These are phyloP conservation scores for Lates calcarifer DNA, from an alignment of 2,113 vertebrate genomes.

Conservation along the genomic window DNA sequence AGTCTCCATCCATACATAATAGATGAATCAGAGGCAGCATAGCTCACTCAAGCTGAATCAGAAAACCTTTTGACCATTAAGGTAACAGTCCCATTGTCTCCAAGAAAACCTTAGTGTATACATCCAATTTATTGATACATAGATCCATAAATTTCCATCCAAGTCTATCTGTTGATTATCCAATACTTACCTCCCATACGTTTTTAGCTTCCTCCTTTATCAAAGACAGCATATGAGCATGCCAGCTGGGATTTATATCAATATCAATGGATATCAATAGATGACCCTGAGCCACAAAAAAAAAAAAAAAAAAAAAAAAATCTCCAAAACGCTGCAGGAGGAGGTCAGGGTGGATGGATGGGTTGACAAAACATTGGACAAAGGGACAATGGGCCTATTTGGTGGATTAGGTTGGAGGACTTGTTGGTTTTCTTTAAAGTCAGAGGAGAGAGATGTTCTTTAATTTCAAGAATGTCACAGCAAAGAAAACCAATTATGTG, in stretches of 20 bases:
- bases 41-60: slow-evolving; percentile 19
- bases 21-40: slow-evolving; percentile 29
- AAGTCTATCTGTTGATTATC: background rate
- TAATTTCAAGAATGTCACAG: slow-evolving; percentile 13
- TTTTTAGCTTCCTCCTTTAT: too few species aligned
- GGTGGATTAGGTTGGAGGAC: background rate
- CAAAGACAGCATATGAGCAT: too few species aligned
- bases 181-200: background rate
- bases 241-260: background rate
- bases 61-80: slow-evolving; percentile 6
- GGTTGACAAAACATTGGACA: background rate
- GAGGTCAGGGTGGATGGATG: too few species aligned
- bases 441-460: background rate
- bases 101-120: background rate
- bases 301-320: too few species aligned
- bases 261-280: background rate
- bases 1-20: slow-evolving; percentile 10
- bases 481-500: slow-evolving; percentile 24
- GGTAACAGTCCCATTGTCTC: background rate
- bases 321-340: background rate
- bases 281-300: background rate
- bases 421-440: background rate
- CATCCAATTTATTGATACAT: background rate
- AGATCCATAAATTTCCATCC: background rate
- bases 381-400: background rate